Evolutionary conservation across 2,888 invertebrate species (phyloP), one percentile per base, ranked within the genome.

Genomic region (Caenorhabditis drosophilae): DNA sequence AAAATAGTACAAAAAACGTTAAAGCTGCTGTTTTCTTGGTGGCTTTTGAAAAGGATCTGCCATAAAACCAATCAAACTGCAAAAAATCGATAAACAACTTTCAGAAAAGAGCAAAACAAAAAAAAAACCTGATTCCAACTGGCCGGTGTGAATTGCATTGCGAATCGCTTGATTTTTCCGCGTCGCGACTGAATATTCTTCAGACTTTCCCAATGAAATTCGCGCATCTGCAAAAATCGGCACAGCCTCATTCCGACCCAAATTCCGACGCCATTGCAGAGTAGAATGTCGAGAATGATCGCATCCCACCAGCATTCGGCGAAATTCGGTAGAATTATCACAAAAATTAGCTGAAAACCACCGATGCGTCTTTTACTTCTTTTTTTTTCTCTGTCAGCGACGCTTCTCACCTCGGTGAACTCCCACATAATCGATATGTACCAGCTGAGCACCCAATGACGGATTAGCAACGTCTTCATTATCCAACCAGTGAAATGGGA

Each of bases 361-460:
- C 11, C 15, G 7, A n/a, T 16, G 12, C 34, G 35, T 23, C 9
- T 22, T 27, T 34, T 27, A 18, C 34, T 15, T 15, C n/a, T n/a
- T n/a, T n/a, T n/a, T n/a, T n/a, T n/a, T n/a, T n/a, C n/a, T n/a
- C n/a, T n/a, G n/a, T 46, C 18, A 22, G 7, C 88, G 88, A n/a
- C n/a, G n/a, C n/a, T n/a, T n/a, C n/a, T n/a, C n/a, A n/a, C n/a
- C 86, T 98, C 97, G 0, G 98, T 97, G 42, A 98, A 91, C 87
- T 98, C 98, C 98, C 98, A 98, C 90, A 95, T 94, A 53, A 95
- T 89, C 71, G 94, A 95, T 81, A 97, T 96, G 53, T 95, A 94
- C 97, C 97, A 98, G 64, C 96, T 87, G 66, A 98, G 90, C 35
- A 95, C 94, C 84, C 91, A 91, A 85, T 97, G 96, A 44, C 97